Base-by-base conservation (phyloP, 2,113 vertebrate species). In the Ondatra zibethicus region DNA sequence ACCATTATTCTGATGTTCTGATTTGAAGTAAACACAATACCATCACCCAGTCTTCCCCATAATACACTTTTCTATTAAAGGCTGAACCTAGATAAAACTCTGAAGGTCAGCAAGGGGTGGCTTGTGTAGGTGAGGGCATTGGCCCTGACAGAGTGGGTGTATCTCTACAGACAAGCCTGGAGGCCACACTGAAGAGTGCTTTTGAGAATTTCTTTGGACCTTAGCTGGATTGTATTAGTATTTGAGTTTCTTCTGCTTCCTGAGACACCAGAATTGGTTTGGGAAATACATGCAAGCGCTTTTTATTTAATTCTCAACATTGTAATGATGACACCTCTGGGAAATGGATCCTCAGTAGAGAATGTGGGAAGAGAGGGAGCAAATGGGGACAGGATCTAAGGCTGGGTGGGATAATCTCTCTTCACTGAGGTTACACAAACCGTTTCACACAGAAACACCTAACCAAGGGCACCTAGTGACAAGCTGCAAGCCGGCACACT, bases 81-180 rank as follows among this genome's bases (percentile, higher is more conserved):
- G 72, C 14, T 0, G 4, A 2, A 4, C 52, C 23, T 2, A 5
- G 36, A 21, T 1, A 2, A 31, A 4, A 2, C 7, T 0, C 39
- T 21, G 1, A 36, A 13, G 50, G 27, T 19, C 19, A 19, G 33
- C 50, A 31, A 27, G 7, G 1, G 29, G 17, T 55, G n/a, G 27
- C 50, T 33, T 10, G 8, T 8, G 1, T n/a, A 47, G 55, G 17
- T 0, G 8, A 10, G 16, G 17, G 45, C 47, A 4, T 7, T 1
- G 0, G 66, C 10, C 31, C 55, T 23, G 47, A 2, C 1, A 63
- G 66, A 27, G 27, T 11, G 5, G 42, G 10, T 33, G 8, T 10
- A 3, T 58, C 31, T 39, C 0, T 1, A 4, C 12, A 1, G 1
- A 47, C 19, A 5, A 8, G 6, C 8, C 65, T 50, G 55, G 70